Base-by-base conservation (phyloP, 2,888 invertebrate species). In the Acrobasis repandana region DNA sequence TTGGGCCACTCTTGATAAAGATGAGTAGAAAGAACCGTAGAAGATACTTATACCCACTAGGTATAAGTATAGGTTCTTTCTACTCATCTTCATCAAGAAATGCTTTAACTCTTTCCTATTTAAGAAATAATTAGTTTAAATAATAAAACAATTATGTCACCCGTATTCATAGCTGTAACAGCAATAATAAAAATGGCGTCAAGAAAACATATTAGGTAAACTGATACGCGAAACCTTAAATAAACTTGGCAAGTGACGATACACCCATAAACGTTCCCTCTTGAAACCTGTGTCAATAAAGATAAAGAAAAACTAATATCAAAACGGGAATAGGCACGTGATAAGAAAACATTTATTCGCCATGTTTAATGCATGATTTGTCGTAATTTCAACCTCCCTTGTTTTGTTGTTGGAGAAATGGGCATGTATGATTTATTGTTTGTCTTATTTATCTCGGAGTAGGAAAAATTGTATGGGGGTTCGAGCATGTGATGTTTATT, bases 261-360 rank as follows among this genome's bases (percentile, higher is more conserved):
- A 81, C 80, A 74, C 72, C 79, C 80, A 85, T 89, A 89, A 90
- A 80, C 78, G 79, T 81, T 82, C 85, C 86, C 85, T 80, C 76
- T 83, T 78, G 77, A 86, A 90, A 90, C 89, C 91, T 91, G 91
- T 88, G 91, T 90, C 92, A 90, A 91, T 90, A 90, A 90, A 91
- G 91, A 92, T 91, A 92, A 91, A 90, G 88, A 85, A 86, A 89
- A 91, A 91, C 91, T 91, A 91, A 92, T 92, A 91, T 90, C 88
- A 86, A 87, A 91, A 89, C 90, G 90, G 86, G 86, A 90, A 88
- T 90, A 91, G 90, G 89, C 86, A 91, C 92, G 92, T 92, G 92
- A 91, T 92, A 91, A 91, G 92, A 91, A 91, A 92, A 92, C 92
- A 92, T 92, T 92, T 91, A 92, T 92, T 91, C 90, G 88, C 91